Evolutionary conservation across 2,113 vertebrate species (phyloP), one percentile per base, ranked within the genome.

Genomic region (Pseudorectes ferrugineus): DNA sequence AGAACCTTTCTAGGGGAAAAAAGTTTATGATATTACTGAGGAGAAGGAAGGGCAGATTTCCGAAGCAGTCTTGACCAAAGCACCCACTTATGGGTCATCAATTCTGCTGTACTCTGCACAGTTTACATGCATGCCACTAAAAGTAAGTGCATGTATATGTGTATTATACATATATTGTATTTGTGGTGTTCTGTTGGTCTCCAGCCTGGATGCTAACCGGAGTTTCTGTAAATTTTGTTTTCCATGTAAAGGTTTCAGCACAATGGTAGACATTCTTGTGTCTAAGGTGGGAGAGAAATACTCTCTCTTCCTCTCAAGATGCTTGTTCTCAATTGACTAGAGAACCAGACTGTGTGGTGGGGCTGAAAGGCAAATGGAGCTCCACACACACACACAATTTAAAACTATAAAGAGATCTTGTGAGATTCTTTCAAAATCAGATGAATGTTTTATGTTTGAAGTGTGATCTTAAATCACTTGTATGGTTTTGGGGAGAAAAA

Each of bases 341-440:
- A 63, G 29, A 94, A 40, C 42, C 59, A 66, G 81, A 83, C 29
- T 54, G 3, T 48, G 14, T 94, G 52, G 12, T 89, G 48, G 28
- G 43, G 11, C 46, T 85, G 79, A 74, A 77, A 92, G 68, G 51
- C 63, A 58, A 46, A 38, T 38, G 55, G 54, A 83, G 48, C 82
- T 76, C 52, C 48, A 59, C 25, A 63, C 48, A 92, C 48, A 92
- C 62, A 81, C 33, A 8, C 63, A 66, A 13, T 38, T 63, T 88
- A 55, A 76, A 36, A 22, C 28, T 33, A 4, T 68, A 40, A 66
- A 94, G 63, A 78, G 36, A 46, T 73, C 71, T 62, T 79, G 35
- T 40, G 70, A 62, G 63, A 63, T 89, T 94, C 78, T 89, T 94
- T 93, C 54, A 79, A 91, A 95, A 89, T 71, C 46, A 76, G 22